phyloP scores from a whole-genome alignment of 53 echinoderm and acorn worm genomes.

The Apostichopus leukothele region DNA sequence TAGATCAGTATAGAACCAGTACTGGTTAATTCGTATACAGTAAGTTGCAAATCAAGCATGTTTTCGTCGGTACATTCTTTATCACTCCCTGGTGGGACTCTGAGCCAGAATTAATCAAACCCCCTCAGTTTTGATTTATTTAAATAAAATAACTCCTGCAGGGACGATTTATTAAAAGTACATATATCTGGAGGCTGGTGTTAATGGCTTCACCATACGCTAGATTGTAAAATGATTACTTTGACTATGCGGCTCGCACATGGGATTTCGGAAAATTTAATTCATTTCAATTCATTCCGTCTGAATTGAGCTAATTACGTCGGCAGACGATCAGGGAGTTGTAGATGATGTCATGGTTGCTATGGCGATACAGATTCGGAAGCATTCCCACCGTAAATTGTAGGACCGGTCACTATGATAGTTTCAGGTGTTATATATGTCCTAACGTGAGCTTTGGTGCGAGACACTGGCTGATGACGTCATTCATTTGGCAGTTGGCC shows the following conservation, averaged over 20 bases:
- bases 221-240: conserved; percentile 33
- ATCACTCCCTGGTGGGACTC: conserved; percentile 33
- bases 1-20: background rate
- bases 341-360: conserved; percentile 25
- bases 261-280: conserved; percentile 14
- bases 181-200: conserved; percentile 37
- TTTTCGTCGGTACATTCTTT: conserved; percentile 33
- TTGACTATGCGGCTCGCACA: conserved; percentile 9
- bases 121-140: conserved; percentile 43
- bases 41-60: background rate
- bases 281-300: conserved; percentile 45
- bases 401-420: background rate
- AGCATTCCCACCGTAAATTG: conserved; percentile 9
- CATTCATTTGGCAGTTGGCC: conserved; percentile 11
- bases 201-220: conserved; percentile 32
- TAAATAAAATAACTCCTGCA: conserved; percentile 48
- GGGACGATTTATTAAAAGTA: conserved; percentile 42
- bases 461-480: background rate
- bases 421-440: background rate
- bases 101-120: conserved; percentile 42
- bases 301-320: conserved; percentile 41
- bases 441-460: background rate
- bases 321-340: conserved; percentile 21
- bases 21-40: background rate
- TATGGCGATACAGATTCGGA: background rate